Conservation (phyloP, 2,797 vertebrate species). For the Salarias fasciatus region DNA sequence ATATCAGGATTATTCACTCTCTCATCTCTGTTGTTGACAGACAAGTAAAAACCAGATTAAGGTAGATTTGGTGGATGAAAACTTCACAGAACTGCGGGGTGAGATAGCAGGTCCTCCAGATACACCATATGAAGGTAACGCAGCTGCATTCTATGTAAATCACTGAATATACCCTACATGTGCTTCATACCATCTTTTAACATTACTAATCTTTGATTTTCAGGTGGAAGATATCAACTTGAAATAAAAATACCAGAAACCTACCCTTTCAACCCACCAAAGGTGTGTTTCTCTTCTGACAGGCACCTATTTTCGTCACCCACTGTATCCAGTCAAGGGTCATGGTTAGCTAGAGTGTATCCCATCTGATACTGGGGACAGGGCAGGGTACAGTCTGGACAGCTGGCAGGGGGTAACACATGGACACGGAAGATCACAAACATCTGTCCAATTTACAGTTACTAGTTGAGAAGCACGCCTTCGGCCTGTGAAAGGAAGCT, state of each 20-base stretch:
- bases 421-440: too few relatives aligned
- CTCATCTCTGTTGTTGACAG: slow-evolving; percentile 71
- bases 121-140: slow-evolving; percentile 96
- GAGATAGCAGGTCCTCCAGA: slow-evolving; percentile 99
- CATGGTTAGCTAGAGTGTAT: too few relatives aligned
- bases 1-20: not conserved
- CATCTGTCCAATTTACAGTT: too few relatives aligned
- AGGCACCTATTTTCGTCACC: too few relatives aligned
- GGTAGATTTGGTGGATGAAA: slow-evolving; percentile 99
- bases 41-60: slow-evolving; percentile 99
- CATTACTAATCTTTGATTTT: not conserved
- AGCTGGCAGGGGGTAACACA: too few relatives aligned
- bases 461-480: too few relatives aligned
- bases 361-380: too few relatives aligned
- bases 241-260: slow-evolving; percentile 99
- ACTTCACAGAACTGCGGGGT: slow-evolving; percentile 99
- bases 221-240: slow-evolving; percentile 96
- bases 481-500: too few relatives aligned
- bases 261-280: slow-evolving; percentile 98
- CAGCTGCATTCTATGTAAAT: not conserved
- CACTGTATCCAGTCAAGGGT: too few relatives aligned
- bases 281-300: slow-evolving; percentile 82
- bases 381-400: too few relatives aligned
- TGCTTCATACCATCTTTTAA: not conserved
- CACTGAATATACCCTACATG: too few relatives aligned